Base-by-base conservation (phyloP, 2,797 vertebrate genomes). In the Mormyrops attenuatus region DNA sequence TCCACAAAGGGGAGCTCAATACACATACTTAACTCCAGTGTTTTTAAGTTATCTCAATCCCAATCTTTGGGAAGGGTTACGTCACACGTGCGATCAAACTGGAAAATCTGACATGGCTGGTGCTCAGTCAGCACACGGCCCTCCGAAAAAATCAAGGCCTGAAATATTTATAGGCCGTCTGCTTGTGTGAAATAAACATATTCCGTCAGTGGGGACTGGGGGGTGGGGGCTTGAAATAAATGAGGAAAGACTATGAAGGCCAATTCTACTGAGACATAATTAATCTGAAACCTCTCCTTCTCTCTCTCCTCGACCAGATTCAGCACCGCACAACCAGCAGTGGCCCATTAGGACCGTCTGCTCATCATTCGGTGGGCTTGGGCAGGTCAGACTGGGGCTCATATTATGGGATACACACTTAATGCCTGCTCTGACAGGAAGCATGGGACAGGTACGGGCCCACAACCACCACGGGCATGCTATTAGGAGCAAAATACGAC, bases 191-290 rank as follows among this genome's bases (percentile, higher is more conserved):
- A 63, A 80, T 4, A 34, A 87, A 88, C 88, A 88, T 87, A 92
- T 93, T 91, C 66, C 11, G 13, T 77, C 57, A 22, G 3, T 41
- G 30, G 22, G 20, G 63, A 52, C 30, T 49, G 57, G 87, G 38
- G 17, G 41, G 63, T 47, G 17, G 26, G 60, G 55, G 13, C 17
- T 91, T 93, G 85, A 92, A 92, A 92, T 89, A 77, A 50, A 89
- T 88, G 90, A 80, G 89, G 85, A 26, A 89, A 53, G 89, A 90
- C 92, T 91, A 90, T 92, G 93, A 94, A 92, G 85, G 50, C 66
- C 85, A 90, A 89, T 89, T 95, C 94, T 92, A 93, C 17, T 86
- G 92, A 92, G 94, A 91, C 90, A 82, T 91, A 94, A 95, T 95
- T 95, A 96, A 94, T 92, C 90, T 93, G 90, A 88, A 63, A 53